Evolutionary conservation across 2,113 vertebrate genomes (phyloP).

Genomic region (Merops nubicus): DNA sequence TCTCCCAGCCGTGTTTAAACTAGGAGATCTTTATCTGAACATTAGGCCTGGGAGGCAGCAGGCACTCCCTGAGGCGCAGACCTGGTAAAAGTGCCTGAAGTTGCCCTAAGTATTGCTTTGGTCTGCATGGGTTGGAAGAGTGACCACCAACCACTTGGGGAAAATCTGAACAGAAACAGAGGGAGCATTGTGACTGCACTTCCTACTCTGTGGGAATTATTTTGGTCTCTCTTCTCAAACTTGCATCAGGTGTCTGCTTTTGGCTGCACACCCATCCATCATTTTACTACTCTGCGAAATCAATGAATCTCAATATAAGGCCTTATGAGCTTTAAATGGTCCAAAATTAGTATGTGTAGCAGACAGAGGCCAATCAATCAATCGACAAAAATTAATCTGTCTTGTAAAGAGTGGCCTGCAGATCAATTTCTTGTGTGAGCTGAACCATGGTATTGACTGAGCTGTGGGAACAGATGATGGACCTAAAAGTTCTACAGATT

Average conservation of each 20-base stretch:
- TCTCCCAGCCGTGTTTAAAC: not conserved
- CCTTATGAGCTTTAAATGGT: not conserved
- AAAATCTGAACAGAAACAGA: not conserved
- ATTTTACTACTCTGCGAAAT: not conserved
- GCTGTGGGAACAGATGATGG: not conserved
- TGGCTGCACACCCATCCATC: not conserved
- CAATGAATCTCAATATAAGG: not conserved
- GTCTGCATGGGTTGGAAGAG: not conserved
- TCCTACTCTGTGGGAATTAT: not conserved
- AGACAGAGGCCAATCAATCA: not conserved
- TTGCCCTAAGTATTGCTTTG: not conserved
- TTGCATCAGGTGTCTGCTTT: not conserved
- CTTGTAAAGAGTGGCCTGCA: not conserved
- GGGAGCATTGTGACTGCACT: not conserved
- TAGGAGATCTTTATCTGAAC: not conserved
- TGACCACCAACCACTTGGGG: not conserved
- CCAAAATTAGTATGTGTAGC: not conserved
- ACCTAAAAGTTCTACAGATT: not conserved
- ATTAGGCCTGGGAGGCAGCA: not conserved
- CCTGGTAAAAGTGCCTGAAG: not conserved
- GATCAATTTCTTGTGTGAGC: not conserved
- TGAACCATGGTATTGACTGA: not conserved
- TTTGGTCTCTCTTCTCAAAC: not conserved
- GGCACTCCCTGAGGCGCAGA: not conserved
- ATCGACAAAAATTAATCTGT: constrained; percentile 22